Evolutionary conservation across 2,113 vertebrate genomes (phyloP).

Genomic region (Lycocorax pyrrhopterus): DNA sequence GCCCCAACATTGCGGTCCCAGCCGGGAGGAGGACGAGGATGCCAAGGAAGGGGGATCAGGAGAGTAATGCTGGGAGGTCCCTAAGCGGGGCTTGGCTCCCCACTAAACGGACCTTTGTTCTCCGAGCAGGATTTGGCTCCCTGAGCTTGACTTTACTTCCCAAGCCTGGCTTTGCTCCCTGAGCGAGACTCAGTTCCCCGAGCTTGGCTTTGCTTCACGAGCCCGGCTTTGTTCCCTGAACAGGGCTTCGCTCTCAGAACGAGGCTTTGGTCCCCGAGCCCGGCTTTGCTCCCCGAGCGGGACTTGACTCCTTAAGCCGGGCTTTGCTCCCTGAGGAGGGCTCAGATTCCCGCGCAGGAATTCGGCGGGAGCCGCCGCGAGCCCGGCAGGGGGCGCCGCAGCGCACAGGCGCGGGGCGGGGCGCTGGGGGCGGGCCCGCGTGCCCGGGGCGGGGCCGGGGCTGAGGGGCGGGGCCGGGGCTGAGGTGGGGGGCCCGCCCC

Average conservation of each 20-base stretch:
- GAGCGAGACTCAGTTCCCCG: rapidly evolving
- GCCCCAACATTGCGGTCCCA: rapidly evolving
- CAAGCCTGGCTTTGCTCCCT: neutral
- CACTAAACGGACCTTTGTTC: neutral
- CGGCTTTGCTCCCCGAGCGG: neutral
- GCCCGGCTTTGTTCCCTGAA: neutral
- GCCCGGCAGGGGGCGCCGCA: neutral
- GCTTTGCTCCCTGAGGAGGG: neutral
- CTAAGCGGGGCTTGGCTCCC: neutral
- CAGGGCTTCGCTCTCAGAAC: neutral
- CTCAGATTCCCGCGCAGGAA: neutral
- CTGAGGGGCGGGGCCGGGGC: too few relatives aligned
- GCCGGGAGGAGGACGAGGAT: rapidly evolving
- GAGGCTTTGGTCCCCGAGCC: too few relatives aligned
- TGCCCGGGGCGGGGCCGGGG: neutral
- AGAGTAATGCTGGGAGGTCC: neutral
- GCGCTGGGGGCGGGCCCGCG: too few relatives aligned
- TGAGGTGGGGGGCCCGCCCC: neutral
- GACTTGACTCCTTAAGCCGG: too few relatives aligned
- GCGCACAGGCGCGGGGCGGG: neutral
- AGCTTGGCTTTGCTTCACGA: rapidly evolving
- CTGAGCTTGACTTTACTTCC: neutral
- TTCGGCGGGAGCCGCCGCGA: rapidly evolving
- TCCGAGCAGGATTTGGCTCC: neutral
- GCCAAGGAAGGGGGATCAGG: rapidly evolving